Evolutionary conservation across 2,888 invertebrate species (phyloP).

Genomic region (Xestia c-nigrum): DNA sequence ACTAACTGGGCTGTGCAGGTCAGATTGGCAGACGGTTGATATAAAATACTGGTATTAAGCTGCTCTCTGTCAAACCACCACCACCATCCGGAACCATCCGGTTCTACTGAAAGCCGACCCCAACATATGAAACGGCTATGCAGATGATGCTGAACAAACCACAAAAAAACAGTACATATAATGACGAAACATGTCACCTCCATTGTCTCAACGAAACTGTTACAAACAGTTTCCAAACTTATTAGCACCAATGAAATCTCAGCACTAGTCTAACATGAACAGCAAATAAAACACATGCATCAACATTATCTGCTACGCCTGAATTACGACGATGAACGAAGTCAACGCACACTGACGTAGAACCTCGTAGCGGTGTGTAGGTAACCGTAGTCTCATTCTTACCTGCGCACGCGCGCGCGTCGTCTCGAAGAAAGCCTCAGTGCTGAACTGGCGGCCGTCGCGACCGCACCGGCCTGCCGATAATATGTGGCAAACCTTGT

Average conservation of each 20-base stretch:
- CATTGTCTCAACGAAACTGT: background rate
- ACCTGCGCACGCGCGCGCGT: conserved; percentile 83
- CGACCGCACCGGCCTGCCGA: conserved; percentile 87
- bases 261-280: conserved; percentile 39
- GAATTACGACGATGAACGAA: conserved; percentile 68
- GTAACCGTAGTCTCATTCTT: conserved; percentile 84
- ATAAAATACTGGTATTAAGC: too few relatives aligned
- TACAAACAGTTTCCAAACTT: conserved; percentile 1
- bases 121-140: background rate
- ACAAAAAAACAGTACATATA: background rate
- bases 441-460: conserved; percentile 88
- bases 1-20: too few relatives aligned
- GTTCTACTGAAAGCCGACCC: background rate
- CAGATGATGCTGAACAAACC: background rate
- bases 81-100: too few relatives aligned
- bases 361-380: conserved; percentile 70
- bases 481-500: conserved; percentile 86
- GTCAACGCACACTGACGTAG: conserved; percentile 69
- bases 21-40: too few relatives aligned
- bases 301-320: conserved; percentile 25
- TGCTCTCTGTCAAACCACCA: too few relatives aligned
- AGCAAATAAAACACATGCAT: conserved; percentile 40
- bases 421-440: conserved; percentile 88
- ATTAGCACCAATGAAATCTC: conserved; percentile 12
- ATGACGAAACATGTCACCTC: background rate